A percentile compares a stretch with the other conserved stretches of the same genome.
Conservation (phyloP, 1,140 invertebrate genomes). For the Gryllus bimaculatus region DNA sequence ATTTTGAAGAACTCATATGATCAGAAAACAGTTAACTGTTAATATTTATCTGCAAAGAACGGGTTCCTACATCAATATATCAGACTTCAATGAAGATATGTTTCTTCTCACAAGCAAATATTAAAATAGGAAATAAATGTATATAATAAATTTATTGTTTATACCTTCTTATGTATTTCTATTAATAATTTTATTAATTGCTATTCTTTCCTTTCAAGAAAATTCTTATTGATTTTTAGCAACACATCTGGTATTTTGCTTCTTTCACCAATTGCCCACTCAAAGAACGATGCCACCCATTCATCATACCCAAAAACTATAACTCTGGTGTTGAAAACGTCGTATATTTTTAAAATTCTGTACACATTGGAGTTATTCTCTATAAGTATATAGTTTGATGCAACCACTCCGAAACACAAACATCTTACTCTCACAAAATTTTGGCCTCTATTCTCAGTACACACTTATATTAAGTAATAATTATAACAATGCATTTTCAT, state of each 20-base stretch:
- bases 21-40: too few species aligned
- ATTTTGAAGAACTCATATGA: too few species aligned
- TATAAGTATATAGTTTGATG: not conserved
- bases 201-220: not conserved
- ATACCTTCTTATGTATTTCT: not conserved
- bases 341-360: not conserved
- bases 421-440: slow-evolving; percentile 5
- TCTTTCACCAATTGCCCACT: too few species aligned
- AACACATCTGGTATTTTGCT: too few species aligned
- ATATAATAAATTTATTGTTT: too few species aligned
- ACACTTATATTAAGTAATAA: not conserved
- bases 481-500: not conserved
- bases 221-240: not conserved
- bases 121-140: too few species aligned
- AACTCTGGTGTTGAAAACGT: not conserved
- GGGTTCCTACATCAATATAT: too few species aligned
- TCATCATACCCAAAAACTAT: too few species aligned
- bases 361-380: not conserved
- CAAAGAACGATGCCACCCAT: too few species aligned
- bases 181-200: not conserved
- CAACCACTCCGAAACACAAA: not conserved
- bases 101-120: too few species aligned
- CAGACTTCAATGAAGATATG: too few species aligned
- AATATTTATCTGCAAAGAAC: too few species aligned
- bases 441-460: not conserved